Evolutionary conservation across 2,888 invertebrate genomes (phyloP), one percentile per base, ranked within the genome.

Genomic region (Dysmachus trigonus): DNA sequence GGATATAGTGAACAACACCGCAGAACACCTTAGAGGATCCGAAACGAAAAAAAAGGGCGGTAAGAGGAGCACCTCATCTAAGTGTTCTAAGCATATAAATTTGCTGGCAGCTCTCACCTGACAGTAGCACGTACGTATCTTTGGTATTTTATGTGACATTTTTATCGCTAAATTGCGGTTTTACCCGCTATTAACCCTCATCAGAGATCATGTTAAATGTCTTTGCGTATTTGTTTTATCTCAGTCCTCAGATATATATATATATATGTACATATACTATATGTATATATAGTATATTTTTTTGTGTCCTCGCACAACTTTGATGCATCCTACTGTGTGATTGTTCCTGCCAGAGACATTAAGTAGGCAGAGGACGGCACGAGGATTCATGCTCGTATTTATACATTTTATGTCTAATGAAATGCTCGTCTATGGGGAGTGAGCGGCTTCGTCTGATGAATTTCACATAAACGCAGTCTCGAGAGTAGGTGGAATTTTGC

Each of bases 161-260:
- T 77, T 77, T 77, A 77, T 77, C 77, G 77, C 47, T 47, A 77
- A 77, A 77, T 77, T 77, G 77, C 77, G 77, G 77, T 77, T 77
- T 77, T 77, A 77, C 47, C 77, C 77, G 47, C 77, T 77, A 77
- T 77, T 77, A 77, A 77, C 77, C 77, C 77, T 77, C 77, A 77
- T 77, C 77, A 77, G 27, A 77, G 47, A 77, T 77, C 47, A 77
- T 77, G 77, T 47, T 41, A 77, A 47, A 77, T 77, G 77, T 77
- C 77, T 76, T 35, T 41, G 47, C 77, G 77, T 77, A 77, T 77
- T 77, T 77, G 47, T 47, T 77, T 77, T 77, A 77, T 77, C 77
- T 41, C 22, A 35, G n/a, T 0, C 38, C n/a, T n/a, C n/a, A n/a
- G n/a, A n/a, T n/a, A n/a, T n/a, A n/a, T n/a, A n/a, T n/a, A n/a